These are phyloP conservation scores for Cossypha dichroa DNA, from an alignment of 2,797 vertebrate genomes.

Conservation along the genomic window DNA sequence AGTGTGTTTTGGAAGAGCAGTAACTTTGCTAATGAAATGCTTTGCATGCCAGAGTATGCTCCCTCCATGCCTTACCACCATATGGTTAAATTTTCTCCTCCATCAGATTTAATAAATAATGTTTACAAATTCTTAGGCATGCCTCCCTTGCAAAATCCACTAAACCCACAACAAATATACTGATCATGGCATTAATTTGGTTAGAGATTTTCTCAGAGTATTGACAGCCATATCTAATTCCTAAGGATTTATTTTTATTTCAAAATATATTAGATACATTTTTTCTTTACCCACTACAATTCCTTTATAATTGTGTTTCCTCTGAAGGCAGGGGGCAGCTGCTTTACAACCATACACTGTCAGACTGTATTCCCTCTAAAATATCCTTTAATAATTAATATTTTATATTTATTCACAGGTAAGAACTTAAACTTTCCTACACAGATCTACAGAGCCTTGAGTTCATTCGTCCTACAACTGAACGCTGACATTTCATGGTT, in stretches of 20 bases:
- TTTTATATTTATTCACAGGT: conserved; percentile 47
- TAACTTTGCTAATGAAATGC: not conserved
- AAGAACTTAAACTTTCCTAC: conserved; percentile 50
- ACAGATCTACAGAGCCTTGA: not conserved
- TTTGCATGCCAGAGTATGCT: not conserved
- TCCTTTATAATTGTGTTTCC: conserved; percentile 31
- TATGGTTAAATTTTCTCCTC: conserved; percentile 36
- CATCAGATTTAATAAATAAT: conserved; percentile 56
- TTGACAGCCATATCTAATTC: conserved; percentile 60
- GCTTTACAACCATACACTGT: not conserved
- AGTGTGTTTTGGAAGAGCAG: not conserved
- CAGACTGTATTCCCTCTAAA: not conserved
- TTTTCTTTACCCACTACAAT: conserved; percentile 38
- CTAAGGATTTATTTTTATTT: conserved; percentile 64
- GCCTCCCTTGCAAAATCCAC: conserved; percentile 33
- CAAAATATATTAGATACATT: conserved; percentile 40
- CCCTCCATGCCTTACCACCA: not conserved
- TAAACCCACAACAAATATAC: conserved; percentile 47
- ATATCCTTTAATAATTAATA: conserved; percentile 48
- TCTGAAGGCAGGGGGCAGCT: conserved; percentile 4
- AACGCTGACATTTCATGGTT: conserved; percentile 52
- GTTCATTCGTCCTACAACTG: not conserved
- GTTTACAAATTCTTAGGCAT: conserved; percentile 57
- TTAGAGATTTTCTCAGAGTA: conserved; percentile 58
- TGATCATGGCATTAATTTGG: conserved; percentile 34